Evolutionary conservation across 2,888 invertebrate species (phyloP).

Genomic region (Mythimna vitellina): DNA sequence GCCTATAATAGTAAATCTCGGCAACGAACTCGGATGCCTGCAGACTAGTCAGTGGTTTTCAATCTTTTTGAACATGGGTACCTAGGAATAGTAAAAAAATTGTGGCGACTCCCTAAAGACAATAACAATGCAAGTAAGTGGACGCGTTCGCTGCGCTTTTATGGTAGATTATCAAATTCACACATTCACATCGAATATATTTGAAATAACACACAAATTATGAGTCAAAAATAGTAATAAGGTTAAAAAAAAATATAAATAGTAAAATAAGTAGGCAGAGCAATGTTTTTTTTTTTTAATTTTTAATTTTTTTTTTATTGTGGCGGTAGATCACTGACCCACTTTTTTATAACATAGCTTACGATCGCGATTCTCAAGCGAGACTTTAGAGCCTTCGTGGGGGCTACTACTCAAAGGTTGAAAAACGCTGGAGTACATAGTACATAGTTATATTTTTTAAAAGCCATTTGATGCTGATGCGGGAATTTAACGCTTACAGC

Average conservation of each 20-base stretch:
- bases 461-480: slow-evolving; percentile 37
- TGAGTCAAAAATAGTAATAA: background rate
- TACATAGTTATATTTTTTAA: slow-evolving; percentile 52
- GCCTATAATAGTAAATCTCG: slow-evolving; percentile 68
- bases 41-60: slow-evolving; percentile 16
- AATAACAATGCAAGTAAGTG: background rate
- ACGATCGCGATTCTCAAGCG: background rate
- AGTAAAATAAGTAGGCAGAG: background rate
- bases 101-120: background rate
- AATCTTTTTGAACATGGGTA: background rate
- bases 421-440: slow-evolving; percentile 30
- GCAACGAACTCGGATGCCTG: slow-evolving; percentile 22
- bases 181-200: too few species aligned
- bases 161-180: background rate
- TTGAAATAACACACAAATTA: background rate
- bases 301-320: too few species aligned
- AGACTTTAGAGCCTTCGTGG: background rate
- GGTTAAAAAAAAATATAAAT: background rate
- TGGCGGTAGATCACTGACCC: background rate
- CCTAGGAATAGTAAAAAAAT: background rate
- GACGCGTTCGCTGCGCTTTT: background rate
- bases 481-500: slow-evolving; percentile 43
- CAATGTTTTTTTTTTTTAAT: too few species aligned
- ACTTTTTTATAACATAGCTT: background rate
- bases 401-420: background rate